These are phyloP conservation scores for Turritopsis dohrnii DNA, from an alignment of 30 jellyfish, hydroid and myxozoan genomes.

Conservation along the genomic window DNA sequence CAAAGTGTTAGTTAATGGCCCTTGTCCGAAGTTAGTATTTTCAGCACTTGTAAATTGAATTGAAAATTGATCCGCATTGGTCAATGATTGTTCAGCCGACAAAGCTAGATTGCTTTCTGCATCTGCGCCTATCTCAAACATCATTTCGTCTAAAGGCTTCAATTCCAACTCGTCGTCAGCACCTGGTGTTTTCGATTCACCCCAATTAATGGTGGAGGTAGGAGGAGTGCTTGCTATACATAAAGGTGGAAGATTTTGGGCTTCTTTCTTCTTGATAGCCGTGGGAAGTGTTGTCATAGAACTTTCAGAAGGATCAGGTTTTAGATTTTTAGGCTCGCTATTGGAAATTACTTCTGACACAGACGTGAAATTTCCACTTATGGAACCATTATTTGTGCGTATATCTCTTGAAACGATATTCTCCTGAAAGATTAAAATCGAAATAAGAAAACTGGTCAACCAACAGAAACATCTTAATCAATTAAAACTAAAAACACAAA, in stretches of 20 bases:
- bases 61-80: background rate
- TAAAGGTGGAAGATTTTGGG: conserved; percentile 14
- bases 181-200: conserved; percentile 41
- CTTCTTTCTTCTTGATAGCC: background rate
- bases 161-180: conserved; percentile 33
- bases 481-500: too few species aligned
- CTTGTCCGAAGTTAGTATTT: background rate
- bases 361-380: background rate
- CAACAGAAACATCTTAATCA: too few species aligned
- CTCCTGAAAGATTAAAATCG: background rate
- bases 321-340: background rate
- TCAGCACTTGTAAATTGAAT: background rate
- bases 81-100: background rate
- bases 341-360: conserved; percentile 13
- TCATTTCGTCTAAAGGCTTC: conserved; percentile 25
- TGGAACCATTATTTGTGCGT: background rate
- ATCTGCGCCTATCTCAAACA: conserved; percentile 1
- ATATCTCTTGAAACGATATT: conserved; percentile 14
- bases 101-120: background rate
- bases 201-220: conserved; percentile 17
- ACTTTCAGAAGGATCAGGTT: background rate
- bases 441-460: too few species aligned
- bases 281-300: background rate
- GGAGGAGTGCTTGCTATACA: background rate
- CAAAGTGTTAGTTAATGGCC: background rate